Base-by-base conservation (phyloP, 2,113 vertebrate genomes). In the Nannospalax galili region DNA sequence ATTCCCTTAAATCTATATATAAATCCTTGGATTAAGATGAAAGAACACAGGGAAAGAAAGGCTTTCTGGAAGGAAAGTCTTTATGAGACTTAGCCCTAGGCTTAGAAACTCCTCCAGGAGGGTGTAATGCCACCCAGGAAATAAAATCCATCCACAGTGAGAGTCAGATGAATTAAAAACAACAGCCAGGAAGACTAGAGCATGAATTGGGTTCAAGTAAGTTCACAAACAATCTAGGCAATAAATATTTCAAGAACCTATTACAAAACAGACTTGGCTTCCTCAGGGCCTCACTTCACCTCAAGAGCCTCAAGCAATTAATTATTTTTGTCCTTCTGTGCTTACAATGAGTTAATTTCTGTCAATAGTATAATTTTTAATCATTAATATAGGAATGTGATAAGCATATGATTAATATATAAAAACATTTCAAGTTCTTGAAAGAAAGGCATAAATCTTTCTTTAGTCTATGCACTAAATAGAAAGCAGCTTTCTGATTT, bases 1-100 rank as follows among this genome's bases (percentile, higher is more conserved):
- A 11, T 90, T 94, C 45, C 32, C 48, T 84, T 94, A 95, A 92
- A 92, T 35, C 65, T 89, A 7, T 92, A 37, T 84, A 37, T 93
- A 96, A 97, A 93, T 79, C 91, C 30, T 8, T 81, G 79, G 95
- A 95, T 96, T 97, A 97, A 96, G 90, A 96, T 96, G 70, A 97
- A 97, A 97, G 94, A 32, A 75, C 19, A 45, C 52, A 35, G 32
- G 40, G 93, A 79, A 96, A 62, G 19, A 80, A 73, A 93, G 48
- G 40, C 3, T 94, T 96, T 93, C 88, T 86, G 74, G 92, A 90
- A 92, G 88, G 90, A 97, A 90, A 92, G 22, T 88, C 69, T 74
- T 32, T 56, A 72, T 88, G 82, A 97, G 78, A 86, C 35, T 88
- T 92, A 89, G 95, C 95, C 92, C 52, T 52, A 92, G 93, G 97